A percentile compares a stretch with the other conserved stretches of the same genome.
Conservation (phyloP, 2,888 invertebrate genomes). For the Iselma pallidipennis region DNA sequence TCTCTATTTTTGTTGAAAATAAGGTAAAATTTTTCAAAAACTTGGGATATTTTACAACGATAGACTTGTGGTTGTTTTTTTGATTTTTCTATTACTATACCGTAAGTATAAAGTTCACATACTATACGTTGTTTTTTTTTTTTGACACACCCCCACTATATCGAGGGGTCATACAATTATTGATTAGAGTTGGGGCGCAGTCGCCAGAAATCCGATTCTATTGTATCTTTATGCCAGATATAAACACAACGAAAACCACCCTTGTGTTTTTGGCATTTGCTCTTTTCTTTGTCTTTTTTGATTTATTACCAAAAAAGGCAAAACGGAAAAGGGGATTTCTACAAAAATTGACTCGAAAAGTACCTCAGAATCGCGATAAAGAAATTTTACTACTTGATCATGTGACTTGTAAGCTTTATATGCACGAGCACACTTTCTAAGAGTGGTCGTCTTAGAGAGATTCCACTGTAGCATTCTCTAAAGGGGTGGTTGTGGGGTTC, state of each 20-base stretch:
- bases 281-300: slow-evolving; percentile 6
- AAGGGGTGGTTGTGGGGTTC: neutral
- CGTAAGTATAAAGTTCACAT: neutral
- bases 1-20: too few species aligned
- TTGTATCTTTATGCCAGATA: neutral
- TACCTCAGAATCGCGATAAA: too few species aligned
- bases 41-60: too few species aligned
- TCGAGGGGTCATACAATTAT: slow-evolving; percentile 43
- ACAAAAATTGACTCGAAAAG: neutral
- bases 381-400: neutral
- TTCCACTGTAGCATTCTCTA: neutral
- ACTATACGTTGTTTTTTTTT: slow-evolving; percentile 16
- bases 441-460: neutral
- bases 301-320: slow-evolving; percentile 13
- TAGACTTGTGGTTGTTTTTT: slow-evolving; percentile 21
- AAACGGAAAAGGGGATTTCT: slow-evolving; percentile 2
- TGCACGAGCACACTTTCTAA: too few species aligned
- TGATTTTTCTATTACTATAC: slow-evolving; percentile 26
- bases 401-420: too few species aligned
- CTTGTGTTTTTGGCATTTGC: neutral
- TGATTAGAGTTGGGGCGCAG: slow-evolving; percentile 52
- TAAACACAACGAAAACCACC: slow-evolving; percentile 16
- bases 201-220: slow-evolving; percentile 31
- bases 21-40: too few species aligned
- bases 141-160: slow-evolving; percentile 51